Base-by-base conservation (phyloP, 2,888 invertebrate species). In the Habrosyne pyritoides region DNA sequence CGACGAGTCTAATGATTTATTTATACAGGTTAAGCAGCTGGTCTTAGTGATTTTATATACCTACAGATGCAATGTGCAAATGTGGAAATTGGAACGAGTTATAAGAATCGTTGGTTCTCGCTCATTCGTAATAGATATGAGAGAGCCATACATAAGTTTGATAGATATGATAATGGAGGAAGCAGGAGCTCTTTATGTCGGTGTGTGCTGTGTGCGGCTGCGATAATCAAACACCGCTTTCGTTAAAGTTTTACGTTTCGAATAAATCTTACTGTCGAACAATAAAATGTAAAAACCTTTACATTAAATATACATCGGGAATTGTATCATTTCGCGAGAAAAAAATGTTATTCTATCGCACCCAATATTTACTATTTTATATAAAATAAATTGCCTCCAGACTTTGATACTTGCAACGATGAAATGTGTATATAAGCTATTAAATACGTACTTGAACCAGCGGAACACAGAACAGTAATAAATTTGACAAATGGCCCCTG, bases 401-500 rank as follows among this genome's bases (percentile, higher is more conserved):
- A 33, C 33, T n/a, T 33, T 14, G 12, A 49, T 22, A 48, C 8
- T 22, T 24, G 7, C 22, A 28, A 28, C 50, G 30, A 28, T 21
- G 28, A 50, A 50, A 50, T 50, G 21, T 24, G 28, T 50, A 50
- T 71, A 64, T 59, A 63, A 65, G 62, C 72, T 74, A 74, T 74
- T 79, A 79, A 76, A 77, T 71, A 71, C 57, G 61, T 65, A 69
- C 69, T 77, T 69, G 76, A 64, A 74, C 66, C 60, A 66, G 64
- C 66, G 63, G 69, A 69, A 72, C 71, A 67, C 69, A 63, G 68
- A 67, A 69, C 61, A 56, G 71, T 67, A 79, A 80, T 80, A 80
- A 79, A 78, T 73, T 68, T 77, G 74, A 80, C 78, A 80, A 79
- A 80, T 78, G 60, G 74, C 73, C 69, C 63, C 69, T 77, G 74